These are phyloP conservation scores for Scelioninae gen. 1 DNA, from an alignment of 2,888 invertebrate species.

Conservation along the genomic window DNA sequence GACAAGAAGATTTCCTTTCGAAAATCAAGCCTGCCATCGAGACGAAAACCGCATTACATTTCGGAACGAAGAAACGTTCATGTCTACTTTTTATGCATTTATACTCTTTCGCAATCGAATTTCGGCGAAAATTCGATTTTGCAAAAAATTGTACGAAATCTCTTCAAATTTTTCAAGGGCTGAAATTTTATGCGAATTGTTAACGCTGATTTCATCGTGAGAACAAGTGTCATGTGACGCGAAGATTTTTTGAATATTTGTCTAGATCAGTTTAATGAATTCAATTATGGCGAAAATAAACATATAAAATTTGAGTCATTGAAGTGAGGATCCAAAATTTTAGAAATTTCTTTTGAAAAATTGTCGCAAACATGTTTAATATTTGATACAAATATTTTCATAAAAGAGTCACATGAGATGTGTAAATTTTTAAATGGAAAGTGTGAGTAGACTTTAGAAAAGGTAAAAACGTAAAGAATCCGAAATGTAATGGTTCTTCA, in stretches of 20 bases:
- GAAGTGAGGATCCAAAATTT: too few relatives aligned
- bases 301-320: too few relatives aligned
- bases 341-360: too few relatives aligned
- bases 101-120: slow-evolving; percentile 49
- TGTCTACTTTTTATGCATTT: slow-evolving; percentile 62
- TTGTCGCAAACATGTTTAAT: too few relatives aligned
- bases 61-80: slow-evolving; percentile 40
- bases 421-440: too few relatives aligned
- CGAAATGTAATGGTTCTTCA: too few relatives aligned
- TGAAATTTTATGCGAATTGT: background rate
- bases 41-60: slow-evolving; percentile 68
- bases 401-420: too few relatives aligned
- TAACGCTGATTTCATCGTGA: background rate
- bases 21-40: slow-evolving; percentile 71
- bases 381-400: too few relatives aligned
- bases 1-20: slow-evolving; percentile 71
- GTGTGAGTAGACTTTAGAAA: too few relatives aligned
- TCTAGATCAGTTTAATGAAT: too few relatives aligned
- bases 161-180: slow-evolving; percentile 21
- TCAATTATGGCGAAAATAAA: too few relatives aligned
- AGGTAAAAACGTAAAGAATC: too few relatives aligned
- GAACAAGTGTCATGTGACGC: background rate
- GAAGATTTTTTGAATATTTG: background rate
- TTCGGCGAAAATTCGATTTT: slow-evolving; percentile 29
- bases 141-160: slow-evolving; percentile 34